phyloP scores from a whole-genome alignment of 2,888 invertebrate species.

The Drosophila demipolita region DNA sequence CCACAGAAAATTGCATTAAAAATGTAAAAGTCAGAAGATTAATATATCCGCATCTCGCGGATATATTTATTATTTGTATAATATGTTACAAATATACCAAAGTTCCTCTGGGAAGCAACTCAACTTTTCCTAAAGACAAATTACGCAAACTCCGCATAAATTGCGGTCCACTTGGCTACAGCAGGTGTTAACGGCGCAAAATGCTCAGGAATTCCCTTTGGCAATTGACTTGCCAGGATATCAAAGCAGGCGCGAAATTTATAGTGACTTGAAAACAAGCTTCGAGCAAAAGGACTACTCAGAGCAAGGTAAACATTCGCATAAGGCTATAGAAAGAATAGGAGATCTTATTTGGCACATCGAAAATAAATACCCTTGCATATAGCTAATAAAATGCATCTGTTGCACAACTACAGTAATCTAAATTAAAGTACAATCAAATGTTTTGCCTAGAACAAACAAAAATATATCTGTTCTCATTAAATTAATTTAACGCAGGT shows the following conservation, averaged over 20 bases:
- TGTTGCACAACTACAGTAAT: not conserved
- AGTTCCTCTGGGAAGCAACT: slow-evolving; percentile 23
- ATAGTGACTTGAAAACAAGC: slow-evolving; percentile 40
- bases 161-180: slow-evolving; percentile 34
- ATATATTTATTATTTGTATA: slow-evolving; percentile 29
- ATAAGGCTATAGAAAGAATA: slow-evolving; percentile 10
- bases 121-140: slow-evolving; percentile 39
- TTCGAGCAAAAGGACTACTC: slow-evolving; percentile 32
- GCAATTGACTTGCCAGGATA: slow-evolving; percentile 42
- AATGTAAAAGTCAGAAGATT: slow-evolving; percentile 42
- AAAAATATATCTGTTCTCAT: not conserved
- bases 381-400: not conserved
- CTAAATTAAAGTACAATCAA: not conserved
- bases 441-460: not conserved
- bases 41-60: slow-evolving; percentile 19
- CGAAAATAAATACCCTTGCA: slow-evolving; percentile 2
- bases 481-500: not conserved
- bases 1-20: slow-evolving; percentile 49
- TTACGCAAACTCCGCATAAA: slow-evolving; percentile 36
- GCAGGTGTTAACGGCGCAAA: slow-evolving; percentile 42
- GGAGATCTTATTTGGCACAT: not conserved
- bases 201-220: slow-evolving; percentile 47
- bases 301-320: slow-evolving; percentile 45
- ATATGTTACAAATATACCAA: slow-evolving; percentile 25
- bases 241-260: slow-evolving; percentile 61